Evolutionary conservation across 23 tunicate species (phyloP).

Genomic region (Styela plicata): DNA sequence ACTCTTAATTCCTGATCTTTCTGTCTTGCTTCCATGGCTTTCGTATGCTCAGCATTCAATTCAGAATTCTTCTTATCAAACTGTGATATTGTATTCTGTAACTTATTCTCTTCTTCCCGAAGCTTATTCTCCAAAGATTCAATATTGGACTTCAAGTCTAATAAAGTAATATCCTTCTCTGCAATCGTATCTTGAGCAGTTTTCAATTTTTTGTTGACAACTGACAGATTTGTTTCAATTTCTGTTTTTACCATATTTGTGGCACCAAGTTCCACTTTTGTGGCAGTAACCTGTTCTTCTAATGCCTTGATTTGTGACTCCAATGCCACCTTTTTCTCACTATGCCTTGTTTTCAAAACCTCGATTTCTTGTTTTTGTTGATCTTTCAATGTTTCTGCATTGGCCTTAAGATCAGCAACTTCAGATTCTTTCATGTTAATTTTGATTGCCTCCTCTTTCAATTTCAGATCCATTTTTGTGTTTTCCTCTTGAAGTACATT

Average conservation of each 20-base stretch:
- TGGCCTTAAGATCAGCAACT: background rate
- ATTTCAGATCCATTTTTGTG: background rate
- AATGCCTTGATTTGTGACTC: slow-evolving; percentile 6
- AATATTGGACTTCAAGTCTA: slow-evolving; percentile 32
- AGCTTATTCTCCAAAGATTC: slow-evolving; percentile 29
- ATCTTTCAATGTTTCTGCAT: background rate
- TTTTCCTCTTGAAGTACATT: slow-evolving; percentile 15
- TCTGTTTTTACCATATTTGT: background rate
- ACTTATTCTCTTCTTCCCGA: slow-evolving; percentile 21
- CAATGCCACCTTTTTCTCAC: background rate
- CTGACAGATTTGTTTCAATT: background rate
- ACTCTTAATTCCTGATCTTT: background rate
- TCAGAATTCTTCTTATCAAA: slow-evolving; percentile 11
- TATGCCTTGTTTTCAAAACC: background rate
- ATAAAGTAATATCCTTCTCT: background rate
- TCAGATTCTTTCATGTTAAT: background rate
- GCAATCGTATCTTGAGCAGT: background rate
- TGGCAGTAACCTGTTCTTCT: background rate
- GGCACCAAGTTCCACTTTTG: slow-evolving; percentile 18
- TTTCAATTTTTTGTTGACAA: background rate
- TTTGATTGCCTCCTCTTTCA: background rate
- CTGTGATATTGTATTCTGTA: slow-evolving; percentile 15
- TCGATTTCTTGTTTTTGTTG: slow-evolving; percentile 14
- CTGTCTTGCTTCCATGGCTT: background rate
- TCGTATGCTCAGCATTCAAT: slow-evolving; percentile 9